Conservation (phyloP, 2,113 vertebrate genomes). For the Fulmarus glacialis region DNA sequence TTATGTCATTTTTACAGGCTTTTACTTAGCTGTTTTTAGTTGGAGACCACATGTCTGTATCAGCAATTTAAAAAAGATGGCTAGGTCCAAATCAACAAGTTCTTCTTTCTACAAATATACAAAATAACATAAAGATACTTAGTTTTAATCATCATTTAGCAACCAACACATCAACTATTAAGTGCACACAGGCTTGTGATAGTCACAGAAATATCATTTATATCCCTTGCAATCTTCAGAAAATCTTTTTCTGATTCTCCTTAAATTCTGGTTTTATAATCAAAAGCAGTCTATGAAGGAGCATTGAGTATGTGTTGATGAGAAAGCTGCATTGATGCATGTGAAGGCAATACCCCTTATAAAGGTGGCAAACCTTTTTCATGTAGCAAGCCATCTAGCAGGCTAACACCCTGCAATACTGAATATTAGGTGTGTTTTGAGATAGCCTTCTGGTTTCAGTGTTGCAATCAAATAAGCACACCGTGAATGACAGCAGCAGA, state of each 20-base stretch:
- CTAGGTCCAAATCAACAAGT: neutral
- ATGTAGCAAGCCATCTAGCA: neutral
- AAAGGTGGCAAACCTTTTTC: neutral
- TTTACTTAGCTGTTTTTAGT: neutral
- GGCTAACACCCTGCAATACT: neutral
- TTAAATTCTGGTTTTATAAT: neutral
- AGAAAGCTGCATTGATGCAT: neutral
- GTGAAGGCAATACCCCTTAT: neutral
- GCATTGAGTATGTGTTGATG: accelerated
- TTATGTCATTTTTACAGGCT: neutral
- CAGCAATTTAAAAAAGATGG: neutral
- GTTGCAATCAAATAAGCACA: neutral
- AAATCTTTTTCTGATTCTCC: neutral
- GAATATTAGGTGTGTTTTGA: neutral
- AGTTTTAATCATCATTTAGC: neutral
- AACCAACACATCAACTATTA: neutral
- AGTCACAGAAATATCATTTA: neutral
- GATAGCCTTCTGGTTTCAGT: neutral
- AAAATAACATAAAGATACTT: neutral
- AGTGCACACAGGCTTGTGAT: neutral
- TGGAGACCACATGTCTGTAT: neutral
- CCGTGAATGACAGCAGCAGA: neutral
- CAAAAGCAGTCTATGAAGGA: neutral
- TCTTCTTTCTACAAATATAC: neutral
- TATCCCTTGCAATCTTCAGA: neutral